phyloP scores from a whole-genome alignment of 2,888 invertebrate genomes.

The Pyrocoelia pectoralis region DNA sequence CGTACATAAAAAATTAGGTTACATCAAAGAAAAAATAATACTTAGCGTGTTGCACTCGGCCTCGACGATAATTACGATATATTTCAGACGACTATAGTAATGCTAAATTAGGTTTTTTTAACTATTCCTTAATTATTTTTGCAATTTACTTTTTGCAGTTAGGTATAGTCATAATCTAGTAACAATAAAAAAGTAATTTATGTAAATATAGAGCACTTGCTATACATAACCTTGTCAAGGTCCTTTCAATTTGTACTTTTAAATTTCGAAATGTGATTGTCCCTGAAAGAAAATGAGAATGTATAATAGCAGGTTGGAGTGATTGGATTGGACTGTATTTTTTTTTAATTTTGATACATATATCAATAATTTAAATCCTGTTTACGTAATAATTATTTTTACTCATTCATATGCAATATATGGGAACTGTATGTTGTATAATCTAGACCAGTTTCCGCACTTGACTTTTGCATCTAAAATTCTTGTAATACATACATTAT shows the following conservation, averaged over 20 bases:
- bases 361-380: slow-evolving; percentile 7
- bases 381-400: slow-evolving; percentile 3
- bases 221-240: slow-evolving; percentile 6
- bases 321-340: neutral
- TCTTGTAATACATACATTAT: neutral
- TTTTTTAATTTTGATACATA: too few relatives aligned
- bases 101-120: too few relatives aligned
- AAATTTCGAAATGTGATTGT: neutral
- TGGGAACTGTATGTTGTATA: neutral
- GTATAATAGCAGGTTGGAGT: slow-evolving; percentile 6
- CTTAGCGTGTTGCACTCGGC: neutral
- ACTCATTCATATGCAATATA: neutral
- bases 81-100: too few relatives aligned
- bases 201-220: slow-evolving; percentile 2
- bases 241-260: slow-evolving; percentile 1
- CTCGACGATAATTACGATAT: neutral
- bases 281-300: slow-evolving; percentile 10
- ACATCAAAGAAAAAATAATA: neutral
- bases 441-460: neutral
- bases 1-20: slow-evolving; percentile 2
- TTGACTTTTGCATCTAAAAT: neutral
- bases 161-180: too few relatives aligned
- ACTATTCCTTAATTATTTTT: too few relatives aligned
- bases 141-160: too few relatives aligned
- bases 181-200: too few relatives aligned